phyloP scores from a whole-genome alignment of 2,797 vertebrate species.

The Chaunax sp. region DNA sequence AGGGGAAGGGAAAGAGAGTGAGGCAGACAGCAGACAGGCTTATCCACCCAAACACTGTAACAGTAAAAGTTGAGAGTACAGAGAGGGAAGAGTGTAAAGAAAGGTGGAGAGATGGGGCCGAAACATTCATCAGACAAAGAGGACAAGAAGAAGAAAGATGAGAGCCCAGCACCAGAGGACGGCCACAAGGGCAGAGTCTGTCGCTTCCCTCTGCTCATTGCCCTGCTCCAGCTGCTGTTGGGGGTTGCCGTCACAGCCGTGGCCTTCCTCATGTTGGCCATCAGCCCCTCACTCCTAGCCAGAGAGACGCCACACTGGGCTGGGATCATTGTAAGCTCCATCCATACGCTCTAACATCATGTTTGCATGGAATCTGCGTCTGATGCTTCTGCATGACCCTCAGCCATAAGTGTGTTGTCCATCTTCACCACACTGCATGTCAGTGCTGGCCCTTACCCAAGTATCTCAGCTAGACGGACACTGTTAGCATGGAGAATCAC shows the following conservation, averaged over 20 bases:
- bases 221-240: conserved; percentile 92
- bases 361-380: conserved; percentile 62
- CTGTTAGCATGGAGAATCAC: conserved; percentile 26
- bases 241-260: conserved; percentile 87
- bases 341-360: conserved; percentile 40
- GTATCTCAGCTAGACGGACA: conserved; percentile 17
- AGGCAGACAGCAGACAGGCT: conserved; percentile 54
- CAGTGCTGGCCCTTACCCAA: conserved; percentile 13
- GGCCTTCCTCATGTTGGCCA: conserved; percentile 92
- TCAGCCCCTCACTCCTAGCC: conserved; percentile 91
- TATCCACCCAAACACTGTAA: conserved; percentile 56
- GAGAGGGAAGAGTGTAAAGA: conserved; percentile 52
- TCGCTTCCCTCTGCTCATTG: conserved; percentile 92
- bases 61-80: conserved; percentile 49
- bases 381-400: conserved; percentile 58
- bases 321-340: conserved; percentile 96
- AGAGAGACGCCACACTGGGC: conserved; percentile 98
- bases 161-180: conserved; percentile 79
- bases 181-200: conserved; percentile 88
- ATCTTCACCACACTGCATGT: conserved; percentile 52
- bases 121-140: conserved; percentile 70
- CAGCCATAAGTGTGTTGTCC: conserved; percentile 2
- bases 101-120: conserved; percentile 63
- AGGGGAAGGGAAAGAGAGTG: conserved; percentile 58
- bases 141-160: conserved; percentile 64